Percentiles rank a stretch among this genome's conserved stretches.
These are phyloP conservation scores for Calephelis perditalis DNA, from an alignment of 2,888 invertebrate species.

Conservation along the genomic window DNA sequence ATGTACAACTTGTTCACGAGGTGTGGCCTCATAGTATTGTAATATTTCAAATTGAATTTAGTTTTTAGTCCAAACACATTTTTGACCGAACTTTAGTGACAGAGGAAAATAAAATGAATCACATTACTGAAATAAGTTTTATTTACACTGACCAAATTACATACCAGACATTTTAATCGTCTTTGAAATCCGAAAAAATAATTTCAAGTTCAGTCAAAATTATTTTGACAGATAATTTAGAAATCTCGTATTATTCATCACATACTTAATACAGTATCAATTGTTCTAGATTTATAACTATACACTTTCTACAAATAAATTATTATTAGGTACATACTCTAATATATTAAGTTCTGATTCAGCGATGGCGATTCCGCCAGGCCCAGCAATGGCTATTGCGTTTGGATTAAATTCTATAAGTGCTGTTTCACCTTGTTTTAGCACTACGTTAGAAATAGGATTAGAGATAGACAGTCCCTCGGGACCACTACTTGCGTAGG, in stretches of 20 bases:
- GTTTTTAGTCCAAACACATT: too few species aligned
- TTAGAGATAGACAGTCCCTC: slow-evolving; percentile 84
- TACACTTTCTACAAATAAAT: slow-evolving; percentile 31
- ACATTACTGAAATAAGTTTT: too few species aligned
- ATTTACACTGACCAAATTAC: background rate
- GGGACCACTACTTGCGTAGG: slow-evolving; percentile 81
- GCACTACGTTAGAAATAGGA: slow-evolving; percentile 81
- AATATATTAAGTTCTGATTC: slow-evolving; percentile 83
- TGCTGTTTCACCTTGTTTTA: slow-evolving; percentile 78
- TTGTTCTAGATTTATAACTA: background rate
- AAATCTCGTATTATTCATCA: background rate
- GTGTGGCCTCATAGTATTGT: too few species aligned
- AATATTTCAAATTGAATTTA: too few species aligned
- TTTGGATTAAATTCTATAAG: slow-evolving; percentile 82
- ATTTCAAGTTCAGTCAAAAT: slow-evolving; percentile 65
- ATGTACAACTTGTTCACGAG: too few species aligned
- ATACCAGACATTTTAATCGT: background rate
- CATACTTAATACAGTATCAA: background rate
- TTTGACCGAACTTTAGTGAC: too few species aligned
- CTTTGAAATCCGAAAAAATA: slow-evolving; percentile 43
- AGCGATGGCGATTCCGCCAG: slow-evolving; percentile 86
- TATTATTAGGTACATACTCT: slow-evolving; percentile 44
- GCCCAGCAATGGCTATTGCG: slow-evolving; percentile 85
- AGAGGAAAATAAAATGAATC: too few species aligned
- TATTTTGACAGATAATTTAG: slow-evolving; percentile 34